These are phyloP conservation scores for Exocentrus adspersus DNA, from an alignment of 2,888 invertebrate species.

Conservation along the genomic window DNA sequence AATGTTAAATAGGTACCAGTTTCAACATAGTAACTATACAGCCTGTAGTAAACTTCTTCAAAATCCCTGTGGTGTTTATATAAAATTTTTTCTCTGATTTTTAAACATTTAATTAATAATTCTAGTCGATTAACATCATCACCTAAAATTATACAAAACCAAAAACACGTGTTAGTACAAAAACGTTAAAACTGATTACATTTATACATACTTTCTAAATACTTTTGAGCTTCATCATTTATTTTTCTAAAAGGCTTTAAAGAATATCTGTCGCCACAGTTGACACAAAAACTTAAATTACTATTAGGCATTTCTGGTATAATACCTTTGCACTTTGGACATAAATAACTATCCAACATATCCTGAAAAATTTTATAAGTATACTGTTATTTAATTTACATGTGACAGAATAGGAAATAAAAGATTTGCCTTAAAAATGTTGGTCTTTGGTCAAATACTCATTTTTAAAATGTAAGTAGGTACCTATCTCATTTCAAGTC, in stretches of 20 bases:
- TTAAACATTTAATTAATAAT: conserved; percentile 62
- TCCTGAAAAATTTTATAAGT: conserved; percentile 55
- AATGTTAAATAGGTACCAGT: conserved; percentile 60
- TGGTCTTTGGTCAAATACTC: too few relatives aligned
- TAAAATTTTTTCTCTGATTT: conserved; percentile 63
- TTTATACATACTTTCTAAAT: conserved; percentile 51
- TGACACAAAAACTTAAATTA: conserved; percentile 55
- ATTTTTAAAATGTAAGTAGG: too few relatives aligned
- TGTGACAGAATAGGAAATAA: too few relatives aligned
- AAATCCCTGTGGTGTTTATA: conserved; percentile 67
- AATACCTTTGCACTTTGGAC: conserved; percentile 60
- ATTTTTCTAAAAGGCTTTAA: conserved; percentile 51
- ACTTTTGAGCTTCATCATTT: conserved; percentile 55
- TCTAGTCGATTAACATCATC: conserved; percentile 54
- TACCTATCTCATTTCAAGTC: too few relatives aligned
- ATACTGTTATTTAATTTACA: background rate
- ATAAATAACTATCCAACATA: conserved; percentile 60
- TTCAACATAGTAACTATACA: conserved; percentile 67
- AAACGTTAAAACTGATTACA: background rate
- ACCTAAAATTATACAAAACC: conserved; percentile 45
- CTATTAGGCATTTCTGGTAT: conserved; percentile 53
- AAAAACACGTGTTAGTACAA: too few relatives aligned
- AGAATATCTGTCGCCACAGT: conserved; percentile 50
- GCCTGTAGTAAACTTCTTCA: conserved; percentile 57
- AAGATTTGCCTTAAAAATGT: too few relatives aligned